Conservation (phyloP, 2,888 invertebrate genomes). For the Disparrhopalites patrizii region DNA sequence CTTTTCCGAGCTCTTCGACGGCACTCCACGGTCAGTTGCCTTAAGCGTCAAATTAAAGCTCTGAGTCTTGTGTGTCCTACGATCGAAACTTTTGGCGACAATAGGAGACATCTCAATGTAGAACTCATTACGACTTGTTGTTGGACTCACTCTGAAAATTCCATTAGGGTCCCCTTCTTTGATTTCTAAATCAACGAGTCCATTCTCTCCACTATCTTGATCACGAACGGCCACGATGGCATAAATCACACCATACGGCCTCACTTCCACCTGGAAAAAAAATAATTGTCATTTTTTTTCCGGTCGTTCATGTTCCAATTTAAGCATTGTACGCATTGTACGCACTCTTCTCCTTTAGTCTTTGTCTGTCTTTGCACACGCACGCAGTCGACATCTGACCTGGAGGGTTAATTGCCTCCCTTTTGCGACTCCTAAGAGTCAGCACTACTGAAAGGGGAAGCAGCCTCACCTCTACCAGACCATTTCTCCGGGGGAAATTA, state of each 20-base stretch:
- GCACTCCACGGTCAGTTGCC: conserved; percentile 77
- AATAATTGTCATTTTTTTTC: too few species aligned
- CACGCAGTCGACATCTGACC: neutral
- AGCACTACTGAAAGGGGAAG: too few species aligned
- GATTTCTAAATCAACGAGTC: conserved; percentile 78
- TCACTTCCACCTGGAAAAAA: conserved; percentile 47
- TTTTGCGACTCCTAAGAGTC: neutral
- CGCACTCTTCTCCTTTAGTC: too few species aligned
- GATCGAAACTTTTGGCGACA: conserved; percentile 45
- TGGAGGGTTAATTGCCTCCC: conserved; percentile 1
- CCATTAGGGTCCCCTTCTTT: conserved; percentile 86
- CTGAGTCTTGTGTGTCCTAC: conserved; percentile 57
- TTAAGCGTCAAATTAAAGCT: conserved; percentile 83
- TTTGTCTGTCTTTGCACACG: too few species aligned
- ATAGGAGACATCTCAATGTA: conserved; percentile 51
- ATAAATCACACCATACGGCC: conserved; percentile 72
- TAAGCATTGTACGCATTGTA: too few species aligned
- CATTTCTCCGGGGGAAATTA: conserved; percentile 10
- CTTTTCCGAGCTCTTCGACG: conserved; percentile 57
- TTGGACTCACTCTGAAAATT: conserved; percentile 72
- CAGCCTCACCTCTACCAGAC: conserved; percentile 4
- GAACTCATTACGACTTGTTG: conserved; percentile 54
- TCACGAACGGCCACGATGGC: conserved; percentile 83
- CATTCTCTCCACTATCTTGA: conserved; percentile 77
- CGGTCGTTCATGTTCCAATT: conserved; percentile 7